Evolutionary conservation across 2,888 invertebrate species (phyloP).

Genomic region (Tachystola acroxantha): DNA sequence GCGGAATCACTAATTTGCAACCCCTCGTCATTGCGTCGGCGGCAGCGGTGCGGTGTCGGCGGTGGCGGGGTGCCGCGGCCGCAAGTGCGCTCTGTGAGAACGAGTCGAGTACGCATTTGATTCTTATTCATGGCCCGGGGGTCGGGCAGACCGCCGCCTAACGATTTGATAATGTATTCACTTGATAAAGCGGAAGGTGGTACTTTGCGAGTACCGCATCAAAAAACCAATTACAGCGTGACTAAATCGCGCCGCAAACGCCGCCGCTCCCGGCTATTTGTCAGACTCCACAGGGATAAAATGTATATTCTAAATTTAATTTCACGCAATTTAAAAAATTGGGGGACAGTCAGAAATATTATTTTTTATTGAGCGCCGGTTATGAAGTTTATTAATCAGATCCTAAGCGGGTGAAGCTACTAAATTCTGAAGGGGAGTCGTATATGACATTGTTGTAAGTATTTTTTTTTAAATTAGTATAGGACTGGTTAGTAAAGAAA

Average conservation of each 20-base stretch:
- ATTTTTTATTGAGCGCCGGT: slow-evolving; percentile 66
- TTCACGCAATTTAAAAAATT: slow-evolving; percentile 74
- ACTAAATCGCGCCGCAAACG: slow-evolving; percentile 68
- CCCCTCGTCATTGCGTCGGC: slow-evolving; percentile 34
- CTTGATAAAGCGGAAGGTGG: slow-evolving; percentile 76
- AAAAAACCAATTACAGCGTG: slow-evolving; percentile 77
- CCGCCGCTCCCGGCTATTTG: slow-evolving; percentile 69
- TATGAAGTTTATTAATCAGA: slow-evolving; percentile 57
- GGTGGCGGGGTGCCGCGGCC: too few relatives aligned
- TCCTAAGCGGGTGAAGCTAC: slow-evolving; percentile 29
- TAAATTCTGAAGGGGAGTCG: slow-evolving; percentile 6
- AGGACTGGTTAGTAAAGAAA: too few relatives aligned
- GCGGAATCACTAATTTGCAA: slow-evolving; percentile 64
- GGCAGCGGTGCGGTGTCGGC: slow-evolving; percentile 24
- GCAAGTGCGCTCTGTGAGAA: slow-evolving; percentile 38
- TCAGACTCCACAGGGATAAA: slow-evolving; percentile 73
- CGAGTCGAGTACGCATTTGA: slow-evolving; percentile 57
- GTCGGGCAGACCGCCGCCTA: slow-evolving; percentile 57
- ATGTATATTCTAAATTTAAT: slow-evolving; percentile 76
- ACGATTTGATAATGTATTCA: slow-evolving; percentile 79
- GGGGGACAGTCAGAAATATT: slow-evolving; percentile 58
- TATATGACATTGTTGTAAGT: too few relatives aligned
- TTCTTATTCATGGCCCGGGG: slow-evolving; percentile 70
- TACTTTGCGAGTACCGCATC: slow-evolving; percentile 72
- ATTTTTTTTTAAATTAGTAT: too few relatives aligned